A percentile compares a stretch with the other conserved stretches of the same genome.
These are phyloP conservation scores for Pycnomerus fuliginosus DNA, from an alignment of 2,888 invertebrate species.

Conservation along the genomic window DNA sequence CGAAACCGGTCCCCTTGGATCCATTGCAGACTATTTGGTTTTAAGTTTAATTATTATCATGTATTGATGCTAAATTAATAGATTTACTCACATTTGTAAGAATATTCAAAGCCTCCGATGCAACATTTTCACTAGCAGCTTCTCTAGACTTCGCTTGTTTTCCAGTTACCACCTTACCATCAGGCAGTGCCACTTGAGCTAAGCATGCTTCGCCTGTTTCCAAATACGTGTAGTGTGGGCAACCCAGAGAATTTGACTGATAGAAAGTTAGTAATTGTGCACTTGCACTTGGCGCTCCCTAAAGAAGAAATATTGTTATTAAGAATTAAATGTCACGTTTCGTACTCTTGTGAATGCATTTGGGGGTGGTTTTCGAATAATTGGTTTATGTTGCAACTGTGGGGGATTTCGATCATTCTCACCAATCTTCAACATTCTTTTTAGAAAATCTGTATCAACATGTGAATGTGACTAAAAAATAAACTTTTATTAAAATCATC, in stretches of 20 bases:
- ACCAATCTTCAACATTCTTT: slow-evolving; percentile 40
- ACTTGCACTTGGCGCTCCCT: slow-evolving; percentile 32
- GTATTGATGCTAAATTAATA: too few species aligned
- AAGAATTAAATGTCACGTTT: too few species aligned
- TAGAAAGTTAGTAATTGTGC: slow-evolving; percentile 52
- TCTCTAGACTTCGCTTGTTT: slow-evolving; percentile 51
- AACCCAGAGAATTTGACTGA: slow-evolving; percentile 50
- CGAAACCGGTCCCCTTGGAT: slow-evolving; percentile 2
- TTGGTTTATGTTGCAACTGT: too few species aligned
- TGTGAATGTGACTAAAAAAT: slow-evolving; percentile 18
- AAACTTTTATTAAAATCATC: too few species aligned
- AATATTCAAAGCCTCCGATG: slow-evolving; percentile 45
- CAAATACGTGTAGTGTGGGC: slow-evolving; percentile 55
- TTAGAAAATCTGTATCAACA: slow-evolving; percentile 41
- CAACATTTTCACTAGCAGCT: slow-evolving; percentile 55
- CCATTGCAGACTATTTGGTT: too few species aligned
- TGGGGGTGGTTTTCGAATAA: too few species aligned
- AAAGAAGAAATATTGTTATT: too few species aligned
- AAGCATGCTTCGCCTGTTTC: slow-evolving; percentile 41
- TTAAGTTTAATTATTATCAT: too few species aligned
- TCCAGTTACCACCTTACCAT: slow-evolving; percentile 50
- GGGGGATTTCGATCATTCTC: too few species aligned
- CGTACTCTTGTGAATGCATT: too few species aligned
- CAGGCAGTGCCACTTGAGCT: slow-evolving; percentile 55
- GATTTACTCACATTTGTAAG: too few species aligned